phyloP scores from a whole-genome alignment of 2,888 invertebrate genomes.

The Nematopogon swammerdamellus region DNA sequence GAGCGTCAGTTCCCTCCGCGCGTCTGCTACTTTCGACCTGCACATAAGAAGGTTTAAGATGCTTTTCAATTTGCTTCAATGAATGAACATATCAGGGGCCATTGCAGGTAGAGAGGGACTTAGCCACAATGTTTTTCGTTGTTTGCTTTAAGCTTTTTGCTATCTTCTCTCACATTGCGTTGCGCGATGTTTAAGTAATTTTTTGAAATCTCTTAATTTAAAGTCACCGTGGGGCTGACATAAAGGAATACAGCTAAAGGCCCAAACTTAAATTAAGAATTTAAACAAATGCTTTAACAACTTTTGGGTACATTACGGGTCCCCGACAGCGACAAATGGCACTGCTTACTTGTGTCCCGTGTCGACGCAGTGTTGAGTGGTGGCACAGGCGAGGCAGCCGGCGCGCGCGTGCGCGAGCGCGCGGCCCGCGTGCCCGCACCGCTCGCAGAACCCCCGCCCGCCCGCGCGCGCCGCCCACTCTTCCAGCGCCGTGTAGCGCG shows the following conservation, averaged over 20 bases:
- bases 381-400: constrained; percentile 65
- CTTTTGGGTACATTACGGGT: constrained; percentile 1
- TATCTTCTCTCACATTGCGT: too few relatives aligned
- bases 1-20: constrained; percentile 67
- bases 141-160: too few relatives aligned
- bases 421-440: constrained; percentile 71
- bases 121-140: too few relatives aligned
- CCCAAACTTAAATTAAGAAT: too few relatives aligned
- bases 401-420: constrained; percentile 60
- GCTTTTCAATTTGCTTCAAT: too few relatives aligned
- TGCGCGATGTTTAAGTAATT: too few relatives aligned
- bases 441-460: constrained; percentile 62
- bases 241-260: too few relatives aligned
- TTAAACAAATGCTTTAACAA: neutral
- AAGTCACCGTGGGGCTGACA: too few relatives aligned
- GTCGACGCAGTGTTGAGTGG: constrained; percentile 58
- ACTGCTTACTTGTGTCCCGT: constrained; percentile 55
- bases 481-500: constrained; percentile 51
- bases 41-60: constrained; percentile 17
- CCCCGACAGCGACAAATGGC: neutral
- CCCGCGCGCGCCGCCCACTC: constrained; percentile 49
- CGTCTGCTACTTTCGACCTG: constrained; percentile 60
- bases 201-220: too few relatives aligned
- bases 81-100: constrained; percentile 5
- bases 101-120: too few relatives aligned